Evolutionary conservation across 2,113 vertebrate genomes (phyloP).

Genomic region (Rhombomys opimus): DNA sequence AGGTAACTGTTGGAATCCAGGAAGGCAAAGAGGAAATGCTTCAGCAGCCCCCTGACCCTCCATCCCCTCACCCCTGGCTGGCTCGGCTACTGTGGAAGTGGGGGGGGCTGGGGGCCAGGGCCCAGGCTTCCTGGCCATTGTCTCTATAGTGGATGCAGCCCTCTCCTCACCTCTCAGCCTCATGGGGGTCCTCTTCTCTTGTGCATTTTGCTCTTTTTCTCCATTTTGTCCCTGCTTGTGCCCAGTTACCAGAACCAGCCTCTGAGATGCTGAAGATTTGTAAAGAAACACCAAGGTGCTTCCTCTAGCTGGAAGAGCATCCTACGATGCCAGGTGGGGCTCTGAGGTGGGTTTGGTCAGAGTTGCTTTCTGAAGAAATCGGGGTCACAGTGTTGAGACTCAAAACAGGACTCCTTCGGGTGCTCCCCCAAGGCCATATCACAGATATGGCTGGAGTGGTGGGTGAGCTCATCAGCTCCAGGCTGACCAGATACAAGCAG

Average conservation of each 20-base stretch:
- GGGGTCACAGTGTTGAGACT: not conserved
- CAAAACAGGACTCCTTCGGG: not conserved
- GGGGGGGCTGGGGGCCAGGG: not conserved
- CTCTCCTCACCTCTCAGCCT: not conserved
- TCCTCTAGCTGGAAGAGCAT: rapidly evolving
- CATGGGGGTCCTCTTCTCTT: not conserved
- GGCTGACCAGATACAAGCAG: not conserved
- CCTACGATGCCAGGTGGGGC: too few relatives aligned
- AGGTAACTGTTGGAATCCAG: constrained; percentile 40
- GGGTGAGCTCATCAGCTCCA: not conserved
- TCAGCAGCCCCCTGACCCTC: not conserved
- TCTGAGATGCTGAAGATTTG: too few relatives aligned
- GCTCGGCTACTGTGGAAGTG: not conserved
- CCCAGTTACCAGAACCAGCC: not conserved
- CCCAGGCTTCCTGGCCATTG: constrained; percentile 2
- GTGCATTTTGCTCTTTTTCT: rapidly evolving
- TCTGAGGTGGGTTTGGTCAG: not conserved
- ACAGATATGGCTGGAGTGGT: not conserved
- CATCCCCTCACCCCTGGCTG: rapidly evolving
- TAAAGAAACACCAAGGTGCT: rapidly evolving
- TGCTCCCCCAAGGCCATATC: not conserved
- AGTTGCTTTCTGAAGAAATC: not conserved
- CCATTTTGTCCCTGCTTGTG: not conserved
- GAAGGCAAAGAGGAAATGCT: not conserved
- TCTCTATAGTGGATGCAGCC: not conserved